Percentiles rank a stretch among this genome's conserved stretches.
Conservation (phyloP, 2,888 invertebrate species). For the Andrena chrysosceles region DNA sequence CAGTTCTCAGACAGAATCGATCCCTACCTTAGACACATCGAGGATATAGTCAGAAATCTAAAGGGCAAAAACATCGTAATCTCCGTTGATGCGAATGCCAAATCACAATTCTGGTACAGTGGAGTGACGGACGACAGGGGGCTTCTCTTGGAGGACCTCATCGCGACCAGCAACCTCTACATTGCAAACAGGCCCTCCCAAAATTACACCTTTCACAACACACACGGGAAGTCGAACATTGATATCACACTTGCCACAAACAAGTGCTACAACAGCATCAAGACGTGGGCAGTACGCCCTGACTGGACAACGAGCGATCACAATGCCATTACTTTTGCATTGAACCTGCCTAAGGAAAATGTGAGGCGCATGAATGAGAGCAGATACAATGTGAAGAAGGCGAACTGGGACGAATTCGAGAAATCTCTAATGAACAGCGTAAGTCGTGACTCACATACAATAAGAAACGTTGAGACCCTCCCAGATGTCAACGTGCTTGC, state of each 20-base stretch:
- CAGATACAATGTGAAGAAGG: neutral
- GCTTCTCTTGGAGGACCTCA: too few relatives aligned
- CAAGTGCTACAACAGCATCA: neutral
- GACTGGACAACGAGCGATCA: conserved; percentile 1
- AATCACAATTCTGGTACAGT: too few relatives aligned
- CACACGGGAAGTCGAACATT: neutral
- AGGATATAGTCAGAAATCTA: too few relatives aligned
- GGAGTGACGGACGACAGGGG: too few relatives aligned
- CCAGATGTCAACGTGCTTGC: neutral
- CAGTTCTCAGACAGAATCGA: too few relatives aligned
- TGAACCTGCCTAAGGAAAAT: neutral
- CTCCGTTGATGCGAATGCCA: too few relatives aligned
- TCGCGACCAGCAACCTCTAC: too few relatives aligned
- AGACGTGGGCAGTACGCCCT: neutral
- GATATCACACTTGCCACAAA: neutral
- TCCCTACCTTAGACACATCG: too few relatives aligned
- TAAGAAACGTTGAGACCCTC: neutral
- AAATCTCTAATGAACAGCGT: neutral
- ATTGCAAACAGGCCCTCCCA: too few relatives aligned
- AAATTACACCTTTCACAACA: neutral
- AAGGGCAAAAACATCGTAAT: too few relatives aligned
- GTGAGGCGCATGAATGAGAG: neutral
- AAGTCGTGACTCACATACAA: neutral
- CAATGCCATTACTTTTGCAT: conserved; percentile 6
- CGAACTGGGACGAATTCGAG: conserved; percentile 7